Evolutionary conservation across 2,888 invertebrate genomes (phyloP), one percentile per base, ranked within the genome.

Genomic region (Idaea biselata): DNA sequence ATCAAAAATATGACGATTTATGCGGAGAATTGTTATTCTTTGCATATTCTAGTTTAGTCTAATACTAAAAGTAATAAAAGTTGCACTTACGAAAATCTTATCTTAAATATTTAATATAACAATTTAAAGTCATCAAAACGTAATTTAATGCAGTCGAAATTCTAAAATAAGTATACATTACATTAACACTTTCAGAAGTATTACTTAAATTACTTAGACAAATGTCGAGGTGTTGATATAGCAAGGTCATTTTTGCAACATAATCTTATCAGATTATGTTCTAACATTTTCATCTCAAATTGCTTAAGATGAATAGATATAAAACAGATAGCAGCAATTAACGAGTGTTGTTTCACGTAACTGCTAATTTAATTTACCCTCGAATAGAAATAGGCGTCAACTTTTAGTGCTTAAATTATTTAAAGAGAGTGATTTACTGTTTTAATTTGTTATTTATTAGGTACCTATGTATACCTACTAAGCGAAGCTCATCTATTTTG

Each of bases 171-270:
- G 60, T 60, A 58, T 63, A 60, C 55, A 55, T 63, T 62, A 64
- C 63, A 59, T 58, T 57, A 56, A 56, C 60, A 62, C 60, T 66
- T 63, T 66, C 53, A 44, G 58, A 66, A 66, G 58, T 62, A 62
- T 64, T 59, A 60, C 59, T 59, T 61, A 58, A 53, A 63, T 59
- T 65, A 60, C 62, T 60, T 61, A 60, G 59, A 60, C 54, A 65
- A 63, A 65, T 64, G 68, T 64, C 61, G 58, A 64, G 62, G 66
- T 65, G 72, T 64, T 63, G 63, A 58, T 65, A 59, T 65, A 64
- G 63, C 64, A 71, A 65, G 63, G 63, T 59, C 58, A 25, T 68
- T 61, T n/a, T 67, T 61, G 70, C 63, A 71, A 67, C 62, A 57
- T n/a, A 55, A 32, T 60, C 54, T 59, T 63, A 66, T 68, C 65